Conservation (phyloP, 2,113 vertebrate genomes). For the Eira barbara region DNA sequence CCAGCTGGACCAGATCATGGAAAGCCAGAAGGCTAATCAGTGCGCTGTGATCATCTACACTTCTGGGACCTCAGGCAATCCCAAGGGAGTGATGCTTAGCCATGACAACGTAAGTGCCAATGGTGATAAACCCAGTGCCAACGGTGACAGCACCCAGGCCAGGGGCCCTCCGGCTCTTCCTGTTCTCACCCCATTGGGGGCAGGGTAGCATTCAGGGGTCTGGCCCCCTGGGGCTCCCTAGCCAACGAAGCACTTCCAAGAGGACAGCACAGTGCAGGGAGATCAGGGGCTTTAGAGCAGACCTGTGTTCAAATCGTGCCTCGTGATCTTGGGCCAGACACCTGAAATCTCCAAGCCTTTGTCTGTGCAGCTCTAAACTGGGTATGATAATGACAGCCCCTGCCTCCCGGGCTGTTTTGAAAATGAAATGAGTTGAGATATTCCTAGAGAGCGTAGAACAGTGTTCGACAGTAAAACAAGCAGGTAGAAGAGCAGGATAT, state of each 20-base stretch:
- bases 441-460: background rate
- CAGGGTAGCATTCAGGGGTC: background rate
- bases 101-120: slow-evolving; percentile 91
- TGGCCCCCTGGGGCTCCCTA: background rate
- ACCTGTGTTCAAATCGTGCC: background rate
- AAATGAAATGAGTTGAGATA: background rate
- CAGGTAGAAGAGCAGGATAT: background rate
- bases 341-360: background rate
- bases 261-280: background rate
- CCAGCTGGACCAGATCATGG: slow-evolving; percentile 83
- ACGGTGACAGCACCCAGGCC: background rate
- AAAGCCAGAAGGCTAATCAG: slow-evolving; percentile 91
- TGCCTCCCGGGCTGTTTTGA: background rate
- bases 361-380: background rate
- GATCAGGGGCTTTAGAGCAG: background rate
- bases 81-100: slow-evolving; percentile 97
- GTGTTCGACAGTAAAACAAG: background rate
- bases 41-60: slow-evolving; percentile 96
- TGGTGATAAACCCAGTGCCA: background rate
- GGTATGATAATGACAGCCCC: background rate
- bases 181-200: background rate
- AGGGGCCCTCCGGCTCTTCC: background rate
- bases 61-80: slow-evolving; percentile 91
- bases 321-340: background rate
- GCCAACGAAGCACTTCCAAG: background rate